Evolutionary conservation across 2,797 vertebrate species (phyloP).

Genomic region (Acanthurus lineatus): DNA sequence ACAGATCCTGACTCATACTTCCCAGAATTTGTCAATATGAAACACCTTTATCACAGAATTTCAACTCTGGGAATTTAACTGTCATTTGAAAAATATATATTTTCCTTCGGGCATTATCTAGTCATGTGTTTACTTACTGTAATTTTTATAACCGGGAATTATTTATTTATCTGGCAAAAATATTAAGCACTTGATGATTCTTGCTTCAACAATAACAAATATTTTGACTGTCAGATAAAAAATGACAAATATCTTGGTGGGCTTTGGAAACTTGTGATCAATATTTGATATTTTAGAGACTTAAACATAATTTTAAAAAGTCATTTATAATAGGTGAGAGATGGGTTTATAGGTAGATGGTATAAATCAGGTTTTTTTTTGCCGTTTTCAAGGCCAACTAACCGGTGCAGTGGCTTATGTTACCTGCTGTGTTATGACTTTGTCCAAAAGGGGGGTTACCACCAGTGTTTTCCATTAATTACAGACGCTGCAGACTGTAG

Average conservation of each 20-base stretch:
- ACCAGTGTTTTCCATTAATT: too few relatives aligned
- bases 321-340: too few relatives aligned
- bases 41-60: slow-evolving; percentile 23
- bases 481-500: too few relatives aligned
- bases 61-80: slow-evolving; percentile 1
- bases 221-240: too few relatives aligned
- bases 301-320: too few relatives aligned
- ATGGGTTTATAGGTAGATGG: too few relatives aligned
- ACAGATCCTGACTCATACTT: slow-evolving; percentile 39
- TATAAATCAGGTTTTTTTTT: too few relatives aligned
- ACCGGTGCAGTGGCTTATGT: neutral
- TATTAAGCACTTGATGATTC: neutral
- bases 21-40: slow-evolving; percentile 39
- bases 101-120: neutral
- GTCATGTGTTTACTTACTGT: neutral
- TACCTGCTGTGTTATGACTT: neutral
- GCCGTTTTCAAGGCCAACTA: neutral
- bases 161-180: neutral
- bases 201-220: neutral
- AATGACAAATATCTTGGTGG: too few relatives aligned
- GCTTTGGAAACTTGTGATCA: too few relatives aligned
- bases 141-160: neutral
- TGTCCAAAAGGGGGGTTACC: neutral
- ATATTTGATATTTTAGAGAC: too few relatives aligned
- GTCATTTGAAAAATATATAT: neutral